phyloP scores from a whole-genome alignment of 2,888 invertebrate genomes.

The Drosophila emarginata region DNA sequence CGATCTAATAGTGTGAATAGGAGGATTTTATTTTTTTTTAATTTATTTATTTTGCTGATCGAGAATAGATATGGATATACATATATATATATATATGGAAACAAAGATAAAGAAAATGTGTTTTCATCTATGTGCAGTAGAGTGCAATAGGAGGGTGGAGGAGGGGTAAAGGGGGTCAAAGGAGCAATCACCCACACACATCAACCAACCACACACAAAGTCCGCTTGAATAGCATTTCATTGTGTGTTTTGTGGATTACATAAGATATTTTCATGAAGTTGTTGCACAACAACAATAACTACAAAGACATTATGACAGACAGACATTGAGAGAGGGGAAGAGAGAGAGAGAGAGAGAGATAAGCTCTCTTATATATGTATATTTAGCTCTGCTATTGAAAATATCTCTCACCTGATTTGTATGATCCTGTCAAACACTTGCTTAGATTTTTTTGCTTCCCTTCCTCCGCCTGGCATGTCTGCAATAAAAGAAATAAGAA shows the following conservation, averaged over 20 bases:
- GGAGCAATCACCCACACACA: neutral
- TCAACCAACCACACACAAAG: neutral
- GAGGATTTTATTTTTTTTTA: no score
- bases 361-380: neutral
- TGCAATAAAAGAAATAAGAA: constrained; percentile 41
- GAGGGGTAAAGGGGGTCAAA: no score
- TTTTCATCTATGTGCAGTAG: no score
- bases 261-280: constrained; percentile 10
- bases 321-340: neutral
- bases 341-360: neutral
- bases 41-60: no score
- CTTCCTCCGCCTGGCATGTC: constrained; percentile 68
- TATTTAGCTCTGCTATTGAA: neutral
- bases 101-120: no score
- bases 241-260: constrained; percentile 6
- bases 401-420: constrained; percentile 62
- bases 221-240: constrained; percentile 4
- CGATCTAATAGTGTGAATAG: no score
- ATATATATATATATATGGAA: no score
- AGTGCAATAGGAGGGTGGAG: neutral
- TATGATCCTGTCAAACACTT: constrained; percentile 65
- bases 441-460: constrained; percentile 38
- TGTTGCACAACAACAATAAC: constrained; percentile 5
- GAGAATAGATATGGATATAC: no score
- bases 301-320: neutral